phyloP scores from a whole-genome alignment of 2,113 vertebrate genomes.

The Eublepharis macularius region DNA sequence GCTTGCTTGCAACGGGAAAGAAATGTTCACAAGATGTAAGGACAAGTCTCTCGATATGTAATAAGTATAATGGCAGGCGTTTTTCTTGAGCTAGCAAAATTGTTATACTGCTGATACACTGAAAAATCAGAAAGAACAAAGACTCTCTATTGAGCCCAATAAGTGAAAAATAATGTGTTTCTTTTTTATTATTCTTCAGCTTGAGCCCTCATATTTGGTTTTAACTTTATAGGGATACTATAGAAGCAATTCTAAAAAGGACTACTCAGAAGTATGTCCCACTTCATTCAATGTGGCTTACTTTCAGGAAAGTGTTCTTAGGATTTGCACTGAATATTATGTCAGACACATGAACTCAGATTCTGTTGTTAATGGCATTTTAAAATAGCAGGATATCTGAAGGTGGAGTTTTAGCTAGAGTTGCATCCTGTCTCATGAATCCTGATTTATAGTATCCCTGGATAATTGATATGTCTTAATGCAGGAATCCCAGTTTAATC shows the following conservation, averaged over 20 bases:
- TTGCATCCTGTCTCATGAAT: too few species aligned
- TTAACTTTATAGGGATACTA: background rate
- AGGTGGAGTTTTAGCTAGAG: too few species aligned
- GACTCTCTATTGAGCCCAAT: background rate
- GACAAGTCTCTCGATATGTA: background rate
- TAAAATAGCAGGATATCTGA: too few species aligned
- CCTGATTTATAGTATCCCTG: too few species aligned
- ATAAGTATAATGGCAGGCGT: constrained; percentile 44
- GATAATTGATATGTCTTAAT: too few species aligned
- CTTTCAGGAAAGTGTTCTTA: too few species aligned
- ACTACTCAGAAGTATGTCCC: background rate
- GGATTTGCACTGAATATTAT: too few species aligned
- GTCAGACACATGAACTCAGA: background rate
- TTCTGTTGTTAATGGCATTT: background rate
- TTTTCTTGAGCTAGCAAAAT: constrained; percentile 46
- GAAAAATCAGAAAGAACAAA: constrained; percentile 27
- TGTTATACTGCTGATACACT: background rate
- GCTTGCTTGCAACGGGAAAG: constrained; percentile 33
- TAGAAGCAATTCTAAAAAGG: background rate
- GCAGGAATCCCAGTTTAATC: too few species aligned
- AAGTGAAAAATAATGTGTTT: constrained; percentile 27
- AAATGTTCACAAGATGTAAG: fast-evolving
- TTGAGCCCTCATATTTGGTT: fast-evolving
- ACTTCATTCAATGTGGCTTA: too few species aligned
- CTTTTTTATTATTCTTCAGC: background rate